phyloP scores from a whole-genome alignment of 2,797 vertebrate species.

The Crenuchus spilurus region DNA sequence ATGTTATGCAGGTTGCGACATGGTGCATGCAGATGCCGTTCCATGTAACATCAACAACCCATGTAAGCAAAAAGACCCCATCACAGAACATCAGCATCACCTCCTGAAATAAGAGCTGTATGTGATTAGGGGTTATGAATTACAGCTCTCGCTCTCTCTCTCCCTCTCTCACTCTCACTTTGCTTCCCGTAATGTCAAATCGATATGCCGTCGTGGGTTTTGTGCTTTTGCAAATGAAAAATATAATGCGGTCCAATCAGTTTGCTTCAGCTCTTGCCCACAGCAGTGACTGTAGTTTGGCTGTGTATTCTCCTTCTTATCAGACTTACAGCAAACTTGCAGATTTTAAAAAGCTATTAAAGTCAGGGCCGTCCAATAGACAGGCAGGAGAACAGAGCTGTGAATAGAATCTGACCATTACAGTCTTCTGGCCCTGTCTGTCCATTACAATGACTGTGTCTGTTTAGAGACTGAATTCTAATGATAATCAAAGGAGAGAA shows the following conservation, averaged over 20 bases:
- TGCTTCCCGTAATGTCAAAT: slow-evolving; percentile 29
- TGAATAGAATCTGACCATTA: slow-evolving; percentile 1
- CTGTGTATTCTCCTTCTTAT: slow-evolving; percentile 9
- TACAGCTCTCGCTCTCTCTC: slow-evolving; percentile 12
- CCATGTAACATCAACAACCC: too few relatives aligned
- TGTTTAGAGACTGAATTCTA: neutral
- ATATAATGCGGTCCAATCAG: slow-evolving; percentile 30
- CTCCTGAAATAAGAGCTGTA: too few relatives aligned
- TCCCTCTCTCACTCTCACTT: slow-evolving; percentile 27
- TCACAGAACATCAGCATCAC: too few relatives aligned
- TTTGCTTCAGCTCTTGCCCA: neutral
- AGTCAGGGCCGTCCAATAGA: neutral
- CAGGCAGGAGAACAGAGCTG: neutral
- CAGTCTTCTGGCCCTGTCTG: neutral
- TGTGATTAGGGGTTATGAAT: too few relatives aligned
- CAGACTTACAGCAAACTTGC: neutral
- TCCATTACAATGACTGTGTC: neutral
- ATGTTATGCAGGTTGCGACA: too few relatives aligned
- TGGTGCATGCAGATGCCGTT: too few relatives aligned
- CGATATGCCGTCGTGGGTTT: slow-evolving; percentile 14
- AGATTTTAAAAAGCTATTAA: slow-evolving; percentile 44
- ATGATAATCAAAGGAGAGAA: neutral
- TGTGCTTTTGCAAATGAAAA: slow-evolving; percentile 23
- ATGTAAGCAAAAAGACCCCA: too few relatives aligned
- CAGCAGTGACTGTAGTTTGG: neutral